A percentile compares a stretch with the other conserved stretches of the same genome.
Evolutionary conservation across 1,140 invertebrate genomes (phyloP).

Genomic region (Aporrectodea caliginosa): DNA sequence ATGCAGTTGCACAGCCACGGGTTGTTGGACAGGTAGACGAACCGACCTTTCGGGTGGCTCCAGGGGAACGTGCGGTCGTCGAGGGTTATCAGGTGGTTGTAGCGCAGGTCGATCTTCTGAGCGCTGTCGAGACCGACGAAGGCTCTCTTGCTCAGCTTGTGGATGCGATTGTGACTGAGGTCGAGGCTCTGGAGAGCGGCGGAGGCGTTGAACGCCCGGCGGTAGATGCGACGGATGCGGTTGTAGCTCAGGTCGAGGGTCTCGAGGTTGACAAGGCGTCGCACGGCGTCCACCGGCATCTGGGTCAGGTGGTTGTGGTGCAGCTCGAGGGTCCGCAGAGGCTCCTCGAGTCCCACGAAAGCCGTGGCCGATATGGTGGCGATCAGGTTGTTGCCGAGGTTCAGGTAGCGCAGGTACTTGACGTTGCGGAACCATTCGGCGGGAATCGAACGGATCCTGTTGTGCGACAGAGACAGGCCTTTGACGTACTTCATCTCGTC

Average conservation of each 20-base stretch:
- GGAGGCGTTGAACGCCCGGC: slow-evolving; percentile 16
- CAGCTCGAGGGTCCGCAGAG: slow-evolving; percentile 20
- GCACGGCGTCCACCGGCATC: slow-evolving; percentile 1
- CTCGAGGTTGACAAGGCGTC: not conserved
- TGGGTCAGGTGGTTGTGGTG: slow-evolving; percentile 9
- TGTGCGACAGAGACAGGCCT: slow-evolving; percentile 4
- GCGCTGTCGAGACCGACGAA: slow-evolving; percentile 23
- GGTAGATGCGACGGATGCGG: slow-evolving; percentile 14
- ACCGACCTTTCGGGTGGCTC: not conserved
- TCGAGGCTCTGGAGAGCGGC: slow-evolving; percentile 11
- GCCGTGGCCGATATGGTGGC: not conserved
- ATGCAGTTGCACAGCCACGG: slow-evolving; percentile 29
- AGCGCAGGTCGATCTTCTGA: slow-evolving; percentile 18
- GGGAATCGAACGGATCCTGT: slow-evolving; percentile 16
- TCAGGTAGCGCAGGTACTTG: slow-evolving; percentile 13
- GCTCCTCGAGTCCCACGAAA: not conserved
- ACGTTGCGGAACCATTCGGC: slow-evolving; percentile 7
- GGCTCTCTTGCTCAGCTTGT: slow-evolving; percentile 12
- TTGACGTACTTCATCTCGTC: slow-evolving; percentile 14
- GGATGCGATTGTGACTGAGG: slow-evolving; percentile 23
- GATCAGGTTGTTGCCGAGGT: slow-evolving; percentile 18
- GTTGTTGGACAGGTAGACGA: slow-evolving; percentile 23
- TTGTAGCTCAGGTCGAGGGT: slow-evolving; percentile 16
- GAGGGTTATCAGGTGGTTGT: slow-evolving; percentile 17
- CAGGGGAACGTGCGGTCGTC: slow-evolving; percentile 22